Evolutionary conservation across 1,140 invertebrate genomes (phyloP), one percentile per base, ranked within the genome.

Genomic region (Plodia interpunctella): DNA sequence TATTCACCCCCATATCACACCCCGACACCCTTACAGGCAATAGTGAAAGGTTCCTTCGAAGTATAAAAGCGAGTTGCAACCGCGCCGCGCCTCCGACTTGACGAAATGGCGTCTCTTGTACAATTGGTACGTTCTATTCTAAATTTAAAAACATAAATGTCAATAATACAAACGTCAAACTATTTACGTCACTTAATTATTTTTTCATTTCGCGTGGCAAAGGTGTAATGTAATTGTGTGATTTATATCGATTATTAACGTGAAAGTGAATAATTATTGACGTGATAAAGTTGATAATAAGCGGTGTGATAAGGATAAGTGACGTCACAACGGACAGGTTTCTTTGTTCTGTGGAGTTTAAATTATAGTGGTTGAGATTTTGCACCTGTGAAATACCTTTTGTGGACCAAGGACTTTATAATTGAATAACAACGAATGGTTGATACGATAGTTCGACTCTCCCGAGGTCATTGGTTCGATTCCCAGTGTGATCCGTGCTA

Each of bases 51-150:
- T 70, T 52, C 68, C 64, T 67, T 50, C 17, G 20, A 35, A 63
- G 66, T 88, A 88, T 88, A 88, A 71, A 88, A 88, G 78, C 60
- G 55, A 55, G 53, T 17, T 55, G 72, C 85, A 63, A 74, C 32
- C 60, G 74, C 78, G 72, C 66, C 65, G 83, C 80, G 80, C 82
- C 82, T 84, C 80, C 78, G 77, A 83, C 70, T 80, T 72, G 62
- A 72, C 78, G 67, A 84, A 74, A 88, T 87, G 83, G 73, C 83
- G 70, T 71, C 76, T 73, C 64, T 82, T 67, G 74, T 70, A 66
- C 72, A 76, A 81, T 84, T 88, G 86, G 86, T 88, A 87, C 70
- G 86, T 88, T 76, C 55, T 21, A 58, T 66, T 74, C 60, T 62
- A 65, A 62, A 67, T 67, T 69, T 62, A 53, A 68, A 59, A 30